Evolutionary conservation across 2,888 invertebrate genomes (phyloP), one percentile per base, ranked within the genome.

Genomic region (Lycaena phlaeas): DNA sequence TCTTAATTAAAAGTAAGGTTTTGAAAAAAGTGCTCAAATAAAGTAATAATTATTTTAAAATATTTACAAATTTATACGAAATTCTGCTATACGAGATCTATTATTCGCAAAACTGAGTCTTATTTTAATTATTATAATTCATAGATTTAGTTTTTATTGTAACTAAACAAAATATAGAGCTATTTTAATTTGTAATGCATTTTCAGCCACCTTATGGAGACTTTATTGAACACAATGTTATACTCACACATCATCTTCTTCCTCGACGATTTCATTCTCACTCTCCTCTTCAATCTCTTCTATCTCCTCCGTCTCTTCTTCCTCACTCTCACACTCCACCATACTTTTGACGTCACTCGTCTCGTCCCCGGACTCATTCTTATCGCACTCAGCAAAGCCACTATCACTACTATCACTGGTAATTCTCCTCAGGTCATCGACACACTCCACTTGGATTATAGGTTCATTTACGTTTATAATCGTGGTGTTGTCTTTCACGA

Each of bases 331-430:
- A 52, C 54, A 54, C 46, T 50, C 54, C 18, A 45, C 56, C n/a
- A 58, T 51, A 53, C 57, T 59, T 36, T 61, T 64, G 27, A 53
- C 52, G 37, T 60, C 72, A 60, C 65, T 67, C 12, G 62, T 68
- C 29, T 62, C 51, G 44, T 72, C 74, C 44, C 67, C 64, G 26
- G 64, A 56, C 36, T 64, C 70, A 45, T 72, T 67, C 41, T 54
- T 76, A 48, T 78, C 82, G 54, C 70, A 67, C 41, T 84, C 84
- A 55, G 82, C 53, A 44, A 84, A 84, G 1, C 84, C 84, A 75
- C 84, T 84, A 42, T 84, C 84, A 79, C 84, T 84, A 43, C 74
- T 84, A 48, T 84, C 84, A 70, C 74, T 76, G 1, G 74, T 71
- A 45, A 79, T 72, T 51, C 71, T 58, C 54, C 68, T 67, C 1